Percentiles rank a stretch among this genome's conserved stretches.
phyloP scores from a whole-genome alignment of 2,113 vertebrate species.

The Crocuta crocuta region DNA sequence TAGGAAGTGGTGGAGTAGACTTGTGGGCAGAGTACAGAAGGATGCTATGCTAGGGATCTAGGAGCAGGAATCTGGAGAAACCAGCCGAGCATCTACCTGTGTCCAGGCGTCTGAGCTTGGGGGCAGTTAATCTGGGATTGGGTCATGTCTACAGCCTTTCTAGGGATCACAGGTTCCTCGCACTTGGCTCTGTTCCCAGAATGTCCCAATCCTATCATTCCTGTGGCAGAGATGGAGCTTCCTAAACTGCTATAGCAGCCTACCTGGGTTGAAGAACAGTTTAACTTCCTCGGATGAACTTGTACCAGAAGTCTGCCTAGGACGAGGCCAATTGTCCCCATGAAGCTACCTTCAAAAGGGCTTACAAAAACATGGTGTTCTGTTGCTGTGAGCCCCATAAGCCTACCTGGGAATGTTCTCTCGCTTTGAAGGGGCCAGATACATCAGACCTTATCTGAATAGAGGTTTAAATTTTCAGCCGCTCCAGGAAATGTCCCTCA shows the following conservation, averaged over 20 bases:
- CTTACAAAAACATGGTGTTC: neutral
- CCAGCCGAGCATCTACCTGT: neutral
- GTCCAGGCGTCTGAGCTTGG: neutral
- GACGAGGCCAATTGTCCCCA: neutral
- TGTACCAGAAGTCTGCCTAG: neutral
- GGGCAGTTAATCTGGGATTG: neutral
- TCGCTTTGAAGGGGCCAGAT: neutral
- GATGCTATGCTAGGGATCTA: neutral
- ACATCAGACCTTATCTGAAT: constrained; percentile 9
- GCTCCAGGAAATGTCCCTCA: neutral
- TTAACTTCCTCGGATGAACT: neutral
- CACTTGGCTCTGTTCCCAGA: neutral
- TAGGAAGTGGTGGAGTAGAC: neutral
- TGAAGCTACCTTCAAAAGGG: neutral
- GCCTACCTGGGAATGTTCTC: neutral
- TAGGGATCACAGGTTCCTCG: neutral
- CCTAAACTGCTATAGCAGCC: neutral
- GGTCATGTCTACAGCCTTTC: neutral
- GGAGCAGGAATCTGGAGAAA: neutral
- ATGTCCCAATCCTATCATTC: neutral
- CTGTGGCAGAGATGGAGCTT: neutral
- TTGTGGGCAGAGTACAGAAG: neutral
- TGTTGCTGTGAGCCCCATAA: neutral
- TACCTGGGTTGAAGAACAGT: neutral
- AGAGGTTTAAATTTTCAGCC: neutral